phyloP scores from a whole-genome alignment of 92 coral and sea anemone species.

The Siderastrea siderea region DNA sequence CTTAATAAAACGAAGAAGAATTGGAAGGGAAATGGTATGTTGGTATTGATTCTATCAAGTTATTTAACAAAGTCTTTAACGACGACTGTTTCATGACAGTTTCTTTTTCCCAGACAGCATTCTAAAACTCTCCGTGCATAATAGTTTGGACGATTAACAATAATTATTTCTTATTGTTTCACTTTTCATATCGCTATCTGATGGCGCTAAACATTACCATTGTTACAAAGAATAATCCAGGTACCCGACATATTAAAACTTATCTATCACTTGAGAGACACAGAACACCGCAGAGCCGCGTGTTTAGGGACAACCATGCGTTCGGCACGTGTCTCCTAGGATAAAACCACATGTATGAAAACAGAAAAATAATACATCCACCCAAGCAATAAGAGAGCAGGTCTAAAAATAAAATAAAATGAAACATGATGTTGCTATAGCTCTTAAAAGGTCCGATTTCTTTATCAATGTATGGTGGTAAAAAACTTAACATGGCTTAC shows the following conservation, averaged over 20 bases:
- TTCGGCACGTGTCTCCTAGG: constrained; percentile 21
- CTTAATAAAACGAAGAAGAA: too few species aligned
- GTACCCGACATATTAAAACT: background rate
- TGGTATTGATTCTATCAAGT: too few species aligned
- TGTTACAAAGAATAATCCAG: background rate
- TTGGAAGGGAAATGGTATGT: too few species aligned
- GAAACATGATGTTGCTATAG: background rate
- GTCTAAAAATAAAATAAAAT: too few species aligned
- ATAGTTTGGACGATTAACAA: background rate
- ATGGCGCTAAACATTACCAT: background rate
- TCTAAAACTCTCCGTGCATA: background rate
- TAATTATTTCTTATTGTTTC: background rate
- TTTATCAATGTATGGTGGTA: too few species aligned
- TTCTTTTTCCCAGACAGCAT: background rate
- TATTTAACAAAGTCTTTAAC: too few species aligned
- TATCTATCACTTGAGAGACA: constrained; percentile 2
- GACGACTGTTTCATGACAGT: background rate
- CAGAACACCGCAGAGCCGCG: constrained; percentile 21
- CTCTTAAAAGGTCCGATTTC: background rate
- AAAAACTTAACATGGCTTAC: too few species aligned
- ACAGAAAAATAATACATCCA: background rate
- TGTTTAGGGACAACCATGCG: constrained; percentile 22
- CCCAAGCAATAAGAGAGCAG: constrained; percentile 4
- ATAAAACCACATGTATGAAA: constrained; percentile 21
- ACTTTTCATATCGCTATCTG: background rate